Percentiles rank a stretch among this genome's conserved stretches.
phyloP scores from a whole-genome alignment of 2,797 vertebrate species.

The Discoglossus pictus region DNA sequence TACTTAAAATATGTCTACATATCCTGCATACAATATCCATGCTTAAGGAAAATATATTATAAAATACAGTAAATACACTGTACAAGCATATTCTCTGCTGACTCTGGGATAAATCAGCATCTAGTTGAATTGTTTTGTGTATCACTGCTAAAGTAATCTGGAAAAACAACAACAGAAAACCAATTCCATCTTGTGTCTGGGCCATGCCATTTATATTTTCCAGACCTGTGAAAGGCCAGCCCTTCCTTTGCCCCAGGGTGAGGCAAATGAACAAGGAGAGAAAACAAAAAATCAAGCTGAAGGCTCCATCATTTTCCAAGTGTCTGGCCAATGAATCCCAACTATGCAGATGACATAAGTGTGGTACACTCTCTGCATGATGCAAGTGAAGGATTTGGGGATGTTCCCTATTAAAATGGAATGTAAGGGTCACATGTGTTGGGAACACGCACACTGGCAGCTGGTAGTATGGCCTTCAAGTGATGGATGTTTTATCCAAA shows the following conservation, averaged over 20 bases:
- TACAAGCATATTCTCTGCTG: too few species aligned
- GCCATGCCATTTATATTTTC: conserved; percentile 31
- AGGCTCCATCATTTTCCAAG: conserved; percentile 23
- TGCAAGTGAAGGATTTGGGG: conserved; percentile 23
- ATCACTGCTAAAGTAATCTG: conserved; percentile 18
- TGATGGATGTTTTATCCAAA: background rate
- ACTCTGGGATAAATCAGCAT: too few species aligned
- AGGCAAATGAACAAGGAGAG: conserved; percentile 16
- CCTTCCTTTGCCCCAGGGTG: background rate
- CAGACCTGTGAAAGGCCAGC: conserved; percentile 3
- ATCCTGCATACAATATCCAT: too few species aligned
- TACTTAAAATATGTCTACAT: too few species aligned
- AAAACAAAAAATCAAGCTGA: conserved; percentile 15
- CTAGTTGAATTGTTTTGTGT: background rate
- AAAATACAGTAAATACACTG: too few species aligned
- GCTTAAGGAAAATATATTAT: too few species aligned
- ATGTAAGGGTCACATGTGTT: conserved; percentile 38
- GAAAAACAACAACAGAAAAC: background rate
- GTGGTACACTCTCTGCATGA: conserved; percentile 24
- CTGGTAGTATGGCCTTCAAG: conserved; percentile 1
- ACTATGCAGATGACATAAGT: conserved; percentile 35
- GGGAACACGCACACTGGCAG: conserved; percentile 17
- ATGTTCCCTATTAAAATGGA: conserved; percentile 42
- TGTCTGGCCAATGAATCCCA: conserved; percentile 26
- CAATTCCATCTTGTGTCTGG: too few species aligned